phyloP scores from a whole-genome alignment of 2,797 vertebrate species.

The Lepus oiostolus region DNA sequence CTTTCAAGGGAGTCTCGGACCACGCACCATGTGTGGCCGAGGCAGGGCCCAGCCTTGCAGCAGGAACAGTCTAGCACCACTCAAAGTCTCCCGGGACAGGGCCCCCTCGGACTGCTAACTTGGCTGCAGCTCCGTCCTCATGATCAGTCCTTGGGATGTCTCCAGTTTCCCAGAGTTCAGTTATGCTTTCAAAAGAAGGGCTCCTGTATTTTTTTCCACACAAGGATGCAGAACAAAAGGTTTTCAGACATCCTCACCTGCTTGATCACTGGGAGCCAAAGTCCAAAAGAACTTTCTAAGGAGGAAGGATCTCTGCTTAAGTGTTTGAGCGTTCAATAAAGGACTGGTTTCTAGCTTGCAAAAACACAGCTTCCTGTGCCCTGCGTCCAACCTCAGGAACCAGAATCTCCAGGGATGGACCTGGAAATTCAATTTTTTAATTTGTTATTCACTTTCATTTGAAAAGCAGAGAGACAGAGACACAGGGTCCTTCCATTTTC shows the following conservation, averaged over 20 bases:
- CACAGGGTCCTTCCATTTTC: too few relatives aligned
- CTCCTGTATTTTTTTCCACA: background rate
- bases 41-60: background rate
- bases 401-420: background rate
- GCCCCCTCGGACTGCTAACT: background rate
- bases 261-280: background rate
- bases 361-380: background rate
- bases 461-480: too few relatives aligned
- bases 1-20: background rate
- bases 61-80: background rate
- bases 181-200: background rate
- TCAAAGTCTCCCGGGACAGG: background rate
- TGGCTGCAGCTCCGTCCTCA: background rate
- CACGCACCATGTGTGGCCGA: too few relatives aligned
- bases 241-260: background rate
- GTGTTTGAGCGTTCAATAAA: background rate
- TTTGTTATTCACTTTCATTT: too few relatives aligned
- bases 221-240: background rate
- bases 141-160: background rate
- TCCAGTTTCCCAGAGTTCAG: background rate
- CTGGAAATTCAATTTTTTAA: background rate
- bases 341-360: background rate
- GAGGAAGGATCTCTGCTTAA: background rate
- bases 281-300: background rate
- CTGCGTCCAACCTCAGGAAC: background rate